These are phyloP conservation scores for Papilio helenus DNA, from an alignment of 1,140 invertebrate genomes.

Conservation along the genomic window DNA sequence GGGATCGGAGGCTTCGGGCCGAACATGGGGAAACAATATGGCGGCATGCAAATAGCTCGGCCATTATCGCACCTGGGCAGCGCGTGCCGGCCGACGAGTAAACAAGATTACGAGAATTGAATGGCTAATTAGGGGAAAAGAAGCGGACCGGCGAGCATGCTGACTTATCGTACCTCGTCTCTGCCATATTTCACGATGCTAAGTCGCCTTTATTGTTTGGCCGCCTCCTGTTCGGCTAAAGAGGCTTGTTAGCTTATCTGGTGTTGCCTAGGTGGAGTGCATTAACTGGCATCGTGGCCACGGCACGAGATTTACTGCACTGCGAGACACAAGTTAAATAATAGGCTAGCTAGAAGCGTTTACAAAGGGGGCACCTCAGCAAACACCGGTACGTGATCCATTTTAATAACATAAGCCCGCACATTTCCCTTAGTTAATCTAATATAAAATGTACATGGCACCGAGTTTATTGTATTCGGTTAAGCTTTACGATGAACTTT, in stretches of 20 bases:
- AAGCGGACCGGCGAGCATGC: constrained; percentile 65
- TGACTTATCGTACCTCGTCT: constrained; percentile 77
- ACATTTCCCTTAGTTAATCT: constrained; percentile 51
- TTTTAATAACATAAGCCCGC: constrained; percentile 42
- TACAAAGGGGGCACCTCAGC: neutral
- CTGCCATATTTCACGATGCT: constrained; percentile 79
- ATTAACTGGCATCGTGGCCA: constrained; percentile 67
- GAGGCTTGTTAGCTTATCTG: constrained; percentile 80
- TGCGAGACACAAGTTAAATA: constrained; percentile 60
- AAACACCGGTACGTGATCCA: constrained; percentile 34
- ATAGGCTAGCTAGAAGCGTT: constrained; percentile 44
- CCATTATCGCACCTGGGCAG: constrained; percentile 82
- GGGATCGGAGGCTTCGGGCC: constrained; percentile 65
- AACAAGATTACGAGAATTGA: constrained; percentile 82
- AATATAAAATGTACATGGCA: constrained; percentile 43
- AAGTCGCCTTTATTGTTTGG: constrained; percentile 78
- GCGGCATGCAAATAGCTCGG: constrained; percentile 82
- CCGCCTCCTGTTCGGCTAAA: constrained; percentile 78
- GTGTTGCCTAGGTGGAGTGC: constrained; percentile 70
- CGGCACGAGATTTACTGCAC: constrained; percentile 63
- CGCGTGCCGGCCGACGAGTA: constrained; percentile 73
- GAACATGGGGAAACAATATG: constrained; percentile 81
- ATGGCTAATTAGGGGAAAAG: constrained; percentile 82
- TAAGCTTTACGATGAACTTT: constrained; percentile 56
- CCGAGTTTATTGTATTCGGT: constrained; percentile 50